A percentile compares a stretch with the other conserved stretches of the same genome.
Evolutionary conservation across 2,113 vertebrate genomes (phyloP).

Genomic region (Noturus placidus): DNA sequence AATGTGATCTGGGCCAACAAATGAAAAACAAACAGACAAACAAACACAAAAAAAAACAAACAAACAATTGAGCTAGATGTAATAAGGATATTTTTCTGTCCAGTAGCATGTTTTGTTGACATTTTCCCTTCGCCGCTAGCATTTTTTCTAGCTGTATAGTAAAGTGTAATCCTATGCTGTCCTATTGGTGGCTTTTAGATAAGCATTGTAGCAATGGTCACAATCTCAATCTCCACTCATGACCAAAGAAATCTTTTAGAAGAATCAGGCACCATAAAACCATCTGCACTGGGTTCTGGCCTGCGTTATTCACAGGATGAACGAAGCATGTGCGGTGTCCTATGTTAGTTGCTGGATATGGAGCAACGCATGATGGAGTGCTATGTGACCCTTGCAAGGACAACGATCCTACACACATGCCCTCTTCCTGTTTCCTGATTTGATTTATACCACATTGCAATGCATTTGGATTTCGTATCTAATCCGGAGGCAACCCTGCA

Average conservation of each 20-base stretch:
- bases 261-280: neutral
- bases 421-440: slow-evolving; percentile 54
- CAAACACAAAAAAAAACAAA: neutral
- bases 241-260: neutral
- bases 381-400: slow-evolving; percentile 62
- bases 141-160: neutral
- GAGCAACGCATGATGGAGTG: slow-evolving; percentile 40
- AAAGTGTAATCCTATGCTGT: too few relatives aligned
- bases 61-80: neutral
- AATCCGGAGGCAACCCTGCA: slow-evolving; percentile 70
- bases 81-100: neutral
- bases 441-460: slow-evolving; percentile 62
- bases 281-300: slow-evolving; percentile 19
- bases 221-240: neutral
- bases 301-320: neutral
- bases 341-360: slow-evolving; percentile 39
- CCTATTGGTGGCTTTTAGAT: neutral
- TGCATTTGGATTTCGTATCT: slow-evolving; percentile 62
- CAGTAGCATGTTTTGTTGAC: neutral
- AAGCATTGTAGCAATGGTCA: neutral
- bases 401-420: slow-evolving; percentile 56
- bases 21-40: neutral
- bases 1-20: neutral
- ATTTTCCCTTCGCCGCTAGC: neutral
- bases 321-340: slow-evolving; percentile 28